Percentiles rank a stretch among this genome's conserved stretches.
Evolutionary conservation across 2,797 vertebrate species (phyloP).

Genomic region (Gastrophryne carolinensis): DNA sequence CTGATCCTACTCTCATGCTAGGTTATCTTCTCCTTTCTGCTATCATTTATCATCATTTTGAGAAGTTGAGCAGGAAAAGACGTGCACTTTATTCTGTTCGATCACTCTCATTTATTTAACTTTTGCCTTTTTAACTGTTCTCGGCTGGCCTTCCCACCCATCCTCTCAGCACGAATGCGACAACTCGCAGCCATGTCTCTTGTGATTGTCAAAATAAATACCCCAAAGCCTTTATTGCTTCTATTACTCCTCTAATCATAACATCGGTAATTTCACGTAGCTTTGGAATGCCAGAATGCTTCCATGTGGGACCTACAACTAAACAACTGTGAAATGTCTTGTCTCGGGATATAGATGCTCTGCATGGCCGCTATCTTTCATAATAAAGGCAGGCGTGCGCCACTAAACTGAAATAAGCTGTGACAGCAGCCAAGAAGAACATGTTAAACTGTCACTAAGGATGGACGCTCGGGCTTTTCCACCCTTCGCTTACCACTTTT

Average conservation of each 20-base stretch:
- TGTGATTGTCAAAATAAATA: constrained; percentile 81
- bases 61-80: constrained; percentile 71
- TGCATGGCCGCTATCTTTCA: constrained; percentile 39
- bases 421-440: constrained; percentile 84
- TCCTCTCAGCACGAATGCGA: constrained; percentile 26
- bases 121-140: constrained; percentile 58
- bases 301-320: constrained; percentile 22
- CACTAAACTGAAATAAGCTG: constrained; percentile 59
- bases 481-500: background rate
- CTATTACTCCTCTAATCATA: constrained; percentile 74
- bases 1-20: constrained; percentile 91
- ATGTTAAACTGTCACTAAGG: constrained; percentile 84
- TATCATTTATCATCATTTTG: constrained; percentile 97
- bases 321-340: constrained; percentile 35
- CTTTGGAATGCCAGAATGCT: constrained; percentile 60
- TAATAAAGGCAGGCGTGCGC: constrained; percentile 12
- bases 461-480: background rate
- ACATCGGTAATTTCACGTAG: constrained; percentile 76
- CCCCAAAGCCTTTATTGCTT: constrained; percentile 67
- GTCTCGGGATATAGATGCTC: constrained; percentile 32
- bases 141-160: constrained; percentile 57
- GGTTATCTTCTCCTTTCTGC: constrained; percentile 92
- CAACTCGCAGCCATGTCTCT: constrained; percentile 59
- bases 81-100: constrained; percentile 69
- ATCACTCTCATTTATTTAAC: constrained; percentile 72